Percentiles rank a stretch among this genome's conserved stretches.
These are phyloP conservation scores for Minunthozetes semirufus DNA, from an alignment of 2,888 invertebrate genomes.

Conservation along the genomic window DNA sequence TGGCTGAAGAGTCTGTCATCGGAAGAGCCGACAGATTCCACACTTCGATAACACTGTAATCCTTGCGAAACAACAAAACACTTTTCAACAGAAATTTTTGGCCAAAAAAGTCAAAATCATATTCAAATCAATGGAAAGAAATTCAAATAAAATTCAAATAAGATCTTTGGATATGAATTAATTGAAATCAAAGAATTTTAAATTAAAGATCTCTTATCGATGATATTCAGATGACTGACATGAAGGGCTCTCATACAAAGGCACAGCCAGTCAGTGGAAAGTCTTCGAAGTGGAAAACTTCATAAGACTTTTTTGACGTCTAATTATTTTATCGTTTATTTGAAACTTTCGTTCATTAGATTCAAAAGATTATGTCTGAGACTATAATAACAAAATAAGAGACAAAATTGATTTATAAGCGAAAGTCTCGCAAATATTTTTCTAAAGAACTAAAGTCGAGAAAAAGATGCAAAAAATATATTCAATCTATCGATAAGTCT, in stretches of 20 bases:
- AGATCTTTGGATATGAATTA: too few relatives aligned
- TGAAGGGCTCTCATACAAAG: neutral
- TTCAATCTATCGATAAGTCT: neutral
- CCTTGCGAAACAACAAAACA: too few relatives aligned
- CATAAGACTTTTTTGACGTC: neutral
- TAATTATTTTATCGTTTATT: conserved; percentile 12
- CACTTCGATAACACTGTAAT: too few relatives aligned
- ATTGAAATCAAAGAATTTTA: too few relatives aligned
- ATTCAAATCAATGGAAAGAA: too few relatives aligned
- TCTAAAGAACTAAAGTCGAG: neutral
- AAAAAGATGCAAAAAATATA: neutral
- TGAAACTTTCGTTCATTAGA: neutral
- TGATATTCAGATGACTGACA: neutral
- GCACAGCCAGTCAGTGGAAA: neutral
- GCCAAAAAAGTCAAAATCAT: too few relatives aligned
- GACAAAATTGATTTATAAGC: too few relatives aligned
- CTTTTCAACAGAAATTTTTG: too few relatives aligned
- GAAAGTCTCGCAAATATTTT: too few relatives aligned
- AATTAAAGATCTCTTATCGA: too few relatives aligned
- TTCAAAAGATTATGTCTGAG: neutral
- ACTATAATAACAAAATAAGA: neutral
- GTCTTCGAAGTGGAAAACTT: neutral
- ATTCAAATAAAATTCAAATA: too few relatives aligned
- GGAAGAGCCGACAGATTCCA: neutral
- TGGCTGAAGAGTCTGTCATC: neutral